Base-by-base conservation (phyloP, 2,797 vertebrate species). In the Perodicticus potto region DNA sequence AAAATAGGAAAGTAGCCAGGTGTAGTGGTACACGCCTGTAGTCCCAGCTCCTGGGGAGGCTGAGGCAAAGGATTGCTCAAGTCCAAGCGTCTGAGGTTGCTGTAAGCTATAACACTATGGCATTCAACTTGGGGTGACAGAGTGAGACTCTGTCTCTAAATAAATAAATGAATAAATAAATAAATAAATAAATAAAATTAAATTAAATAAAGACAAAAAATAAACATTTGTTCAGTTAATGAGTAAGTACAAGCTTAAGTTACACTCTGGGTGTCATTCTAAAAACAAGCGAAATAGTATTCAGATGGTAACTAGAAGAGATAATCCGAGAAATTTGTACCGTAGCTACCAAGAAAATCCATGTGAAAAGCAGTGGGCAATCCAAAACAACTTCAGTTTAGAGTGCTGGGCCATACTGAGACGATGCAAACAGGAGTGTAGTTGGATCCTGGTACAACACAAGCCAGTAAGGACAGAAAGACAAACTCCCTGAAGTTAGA, bases 231-330 rank as follows among this genome's bases (percentile, higher is more conserved):
- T 76, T 93, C 57, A 74, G 40, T 34, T 81, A 80, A 63, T 20
- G 20, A 86, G 27, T 27, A n/a, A 85, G 29, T 73, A 45, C 45
- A 80, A 89, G 65, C 3, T 37, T 85, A 6, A 8, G 14, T 78
- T 78, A 74, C 7, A 76, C n/a, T 81, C 74, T 76, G 59, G 67
- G 12, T 82, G 9, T 67, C 69, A 90, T 95, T 76, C 67, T 86
- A 43, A 90, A 95, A 76, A 2, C 37, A 7, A 73, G 11, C 78
- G 63, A 84, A 63, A 70, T 55, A 91, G n/a, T 49, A 69, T 22
- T 7, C 22, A 25, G 40, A 37, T 74, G 40, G n/a, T 82, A 63
- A 53, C 27, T 86, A 57, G 20, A 89, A 32, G 45, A 65, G 29
- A 78, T 32, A 89, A 65, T 65, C 55, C 3, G 59, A 53, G 29